Conservation (phyloP, 2,113 vertebrate species). For the Ochotona princeps region DNA sequence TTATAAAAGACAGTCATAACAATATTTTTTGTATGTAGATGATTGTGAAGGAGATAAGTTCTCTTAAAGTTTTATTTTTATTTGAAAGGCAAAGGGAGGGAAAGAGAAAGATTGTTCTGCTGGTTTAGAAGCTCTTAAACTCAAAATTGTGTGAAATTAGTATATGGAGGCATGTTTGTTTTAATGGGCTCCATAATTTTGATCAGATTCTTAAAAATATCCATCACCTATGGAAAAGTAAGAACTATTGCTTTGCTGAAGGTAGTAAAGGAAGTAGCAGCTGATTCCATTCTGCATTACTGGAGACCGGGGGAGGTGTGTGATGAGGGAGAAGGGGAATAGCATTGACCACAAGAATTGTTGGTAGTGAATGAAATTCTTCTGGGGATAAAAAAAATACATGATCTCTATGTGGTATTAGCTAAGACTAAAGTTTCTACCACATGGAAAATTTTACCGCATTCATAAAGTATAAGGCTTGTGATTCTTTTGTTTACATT, state of each 20-base stretch:
- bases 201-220: conserved; percentile 31
- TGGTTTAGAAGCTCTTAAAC: conserved; percentile 17
- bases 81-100: too few relatives aligned
- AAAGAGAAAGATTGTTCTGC: too few relatives aligned
- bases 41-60: neutral
- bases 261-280: conserved; percentile 26
- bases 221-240: conserved; percentile 6
- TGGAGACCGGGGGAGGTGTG: neutral
- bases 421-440: conserved; percentile 28
- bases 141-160: conserved; percentile 20
- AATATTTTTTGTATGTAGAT: conserved; percentile 38
- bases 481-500: conserved; percentile 46
- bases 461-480: conserved; percentile 33
- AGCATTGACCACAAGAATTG: neutral
- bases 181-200: conserved; percentile 2
- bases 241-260: conserved; percentile 29
- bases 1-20: conserved; percentile 19
- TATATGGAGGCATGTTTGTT: neutral
- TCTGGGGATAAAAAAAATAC: neutral
- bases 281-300: conserved; percentile 31
- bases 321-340: neutral
- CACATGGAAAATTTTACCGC: conserved; percentile 17
- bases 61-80: neutral
- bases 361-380: conserved; percentile 16
- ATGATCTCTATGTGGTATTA: neutral